Evolutionary conservation across 2,888 invertebrate species (phyloP).

Genomic region (Mylabris sibirica): DNA sequence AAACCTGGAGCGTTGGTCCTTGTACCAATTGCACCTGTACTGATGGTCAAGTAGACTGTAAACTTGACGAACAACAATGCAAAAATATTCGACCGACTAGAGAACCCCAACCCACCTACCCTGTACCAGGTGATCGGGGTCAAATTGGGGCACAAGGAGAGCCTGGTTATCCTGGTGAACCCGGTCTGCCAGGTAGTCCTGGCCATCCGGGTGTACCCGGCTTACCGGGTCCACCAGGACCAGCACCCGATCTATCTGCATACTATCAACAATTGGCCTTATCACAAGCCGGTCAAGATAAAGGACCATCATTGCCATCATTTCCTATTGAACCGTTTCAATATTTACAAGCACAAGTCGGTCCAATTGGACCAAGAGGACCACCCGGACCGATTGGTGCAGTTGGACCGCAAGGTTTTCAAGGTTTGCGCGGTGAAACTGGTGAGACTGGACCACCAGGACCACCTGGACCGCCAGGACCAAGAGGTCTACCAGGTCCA

Average conservation of each 20-base stretch:
- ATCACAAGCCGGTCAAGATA: slow-evolving; percentile 75
- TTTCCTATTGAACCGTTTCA: slow-evolving; percentile 70
- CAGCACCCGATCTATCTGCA: slow-evolving; percentile 75
- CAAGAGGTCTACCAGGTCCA: slow-evolving; percentile 73
- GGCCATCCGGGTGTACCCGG: slow-evolving; percentile 76
- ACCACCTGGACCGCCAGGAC: slow-evolving; percentile 65
- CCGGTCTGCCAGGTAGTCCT: slow-evolving; percentile 69
- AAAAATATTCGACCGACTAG: slow-evolving; percentile 46
- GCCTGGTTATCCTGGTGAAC: slow-evolving; percentile 67
- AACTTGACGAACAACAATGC: slow-evolving; percentile 63
- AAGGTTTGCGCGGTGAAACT: slow-evolving; percentile 80
- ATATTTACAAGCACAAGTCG: slow-evolving; percentile 82
- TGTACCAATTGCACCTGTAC: slow-evolving; percentile 79
- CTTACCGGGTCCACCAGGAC: slow-evolving; percentile 68
- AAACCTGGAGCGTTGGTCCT: slow-evolving; percentile 73
- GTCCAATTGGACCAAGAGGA: slow-evolving; percentile 82
- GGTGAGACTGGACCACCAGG: slow-evolving; percentile 79
- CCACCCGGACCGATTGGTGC: slow-evolving; percentile 71
- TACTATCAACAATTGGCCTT: slow-evolving; percentile 80
- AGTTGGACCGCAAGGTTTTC: slow-evolving; percentile 81
- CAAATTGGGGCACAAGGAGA: slow-evolving; percentile 65
- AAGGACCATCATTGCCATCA: slow-evolving; percentile 65
- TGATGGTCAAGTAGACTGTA: slow-evolving; percentile 69
- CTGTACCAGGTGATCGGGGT: slow-evolving; percentile 61
- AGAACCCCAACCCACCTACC: slow-evolving; percentile 34